Percentiles rank a stretch among this genome's conserved stretches.
These are phyloP conservation scores for Brachyalestes nurse DNA, from an alignment of 2,797 vertebrate genomes.

Conservation along the genomic window DNA sequence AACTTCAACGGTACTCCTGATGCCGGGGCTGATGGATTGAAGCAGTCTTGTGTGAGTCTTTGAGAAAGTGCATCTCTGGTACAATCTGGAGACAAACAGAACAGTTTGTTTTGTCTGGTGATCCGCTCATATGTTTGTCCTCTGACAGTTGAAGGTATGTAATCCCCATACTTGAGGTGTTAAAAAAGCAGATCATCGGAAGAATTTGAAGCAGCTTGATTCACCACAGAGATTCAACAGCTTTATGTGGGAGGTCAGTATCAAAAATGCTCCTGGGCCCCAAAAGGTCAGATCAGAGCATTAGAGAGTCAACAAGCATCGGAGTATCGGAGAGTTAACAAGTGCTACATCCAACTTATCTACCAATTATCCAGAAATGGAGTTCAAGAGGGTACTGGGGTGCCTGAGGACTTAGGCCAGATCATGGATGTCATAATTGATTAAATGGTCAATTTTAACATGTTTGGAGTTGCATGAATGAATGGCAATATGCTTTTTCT, in stretches of 20 bases:
- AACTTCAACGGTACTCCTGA: neutral
- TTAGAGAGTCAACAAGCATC: slow-evolving; percentile 5
- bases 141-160: slow-evolving; percentile 42
- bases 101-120: slow-evolving; percentile 31
- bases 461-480: neutral
- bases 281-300: slow-evolving; percentile 5
- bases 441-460: neutral
- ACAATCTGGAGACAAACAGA: slow-evolving; percentile 37
- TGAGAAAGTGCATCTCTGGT: slow-evolving; percentile 46
- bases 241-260: neutral
- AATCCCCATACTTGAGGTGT: slow-evolving; percentile 20
- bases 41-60: slow-evolving; percentile 16
- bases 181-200: slow-evolving; percentile 26
- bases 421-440: neutral
- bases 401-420: neutral
- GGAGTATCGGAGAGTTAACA: slow-evolving; percentile 4
- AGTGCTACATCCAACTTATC: neutral
- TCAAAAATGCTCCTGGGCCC: neutral
- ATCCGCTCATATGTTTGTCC: slow-evolving; percentile 27
- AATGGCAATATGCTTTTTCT: neutral
- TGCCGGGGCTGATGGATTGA: neutral
- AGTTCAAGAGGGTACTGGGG: neutral
- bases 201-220: neutral
- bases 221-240: neutral
- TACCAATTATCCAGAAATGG: neutral